phyloP scores from a whole-genome alignment of 2,888 invertebrate genomes.

The Trissolcus japonicus region DNA sequence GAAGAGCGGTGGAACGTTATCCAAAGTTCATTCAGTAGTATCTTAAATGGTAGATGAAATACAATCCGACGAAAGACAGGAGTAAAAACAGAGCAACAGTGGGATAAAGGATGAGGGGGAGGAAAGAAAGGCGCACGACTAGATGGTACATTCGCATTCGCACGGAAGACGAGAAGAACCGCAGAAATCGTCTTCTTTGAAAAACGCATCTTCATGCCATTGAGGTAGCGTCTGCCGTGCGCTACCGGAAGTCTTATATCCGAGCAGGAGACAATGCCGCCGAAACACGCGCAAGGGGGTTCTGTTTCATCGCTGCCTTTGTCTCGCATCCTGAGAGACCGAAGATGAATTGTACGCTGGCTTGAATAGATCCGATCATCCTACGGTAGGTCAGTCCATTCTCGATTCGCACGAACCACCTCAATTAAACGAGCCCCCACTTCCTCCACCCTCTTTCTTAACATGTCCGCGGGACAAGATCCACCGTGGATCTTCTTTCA shows the following conservation, averaged over 20 bases:
- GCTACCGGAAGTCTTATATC: slow-evolving; percentile 76
- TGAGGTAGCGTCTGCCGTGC: slow-evolving; percentile 67
- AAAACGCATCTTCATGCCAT: slow-evolving; percentile 75
- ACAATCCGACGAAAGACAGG: slow-evolving; percentile 28
- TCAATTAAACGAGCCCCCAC: slow-evolving; percentile 55
- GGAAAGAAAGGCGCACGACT: slow-evolving; percentile 26
- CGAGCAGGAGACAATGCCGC: slow-evolving; percentile 73
- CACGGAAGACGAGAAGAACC: slow-evolving; percentile 62
- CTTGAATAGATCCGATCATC: slow-evolving; percentile 76
- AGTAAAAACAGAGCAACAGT: slow-evolving; percentile 22
- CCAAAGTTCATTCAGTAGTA: slow-evolving; percentile 2
- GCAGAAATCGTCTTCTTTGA: slow-evolving; percentile 67
- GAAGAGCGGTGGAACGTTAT: background rate
- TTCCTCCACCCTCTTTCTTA: slow-evolving; percentile 51
- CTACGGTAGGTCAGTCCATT: slow-evolving; percentile 75
- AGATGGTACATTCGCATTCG: slow-evolving; percentile 49
- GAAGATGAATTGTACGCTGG: slow-evolving; percentile 68
- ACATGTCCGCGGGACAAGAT: slow-evolving; percentile 50
- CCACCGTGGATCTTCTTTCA: slow-evolving; percentile 47
- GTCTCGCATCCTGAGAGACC: slow-evolving; percentile 76
- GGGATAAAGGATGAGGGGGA: slow-evolving; percentile 34
- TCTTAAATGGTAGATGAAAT: slow-evolving; percentile 20
- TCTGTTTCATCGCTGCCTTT: slow-evolving; percentile 75
- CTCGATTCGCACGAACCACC: slow-evolving; percentile 58
- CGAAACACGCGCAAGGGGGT: slow-evolving; percentile 69